Evolutionary conservation across 2,113 vertebrate genomes (phyloP), one percentile per base, ranked within the genome.

Genomic region (Dromaius novaehollandiae): DNA sequence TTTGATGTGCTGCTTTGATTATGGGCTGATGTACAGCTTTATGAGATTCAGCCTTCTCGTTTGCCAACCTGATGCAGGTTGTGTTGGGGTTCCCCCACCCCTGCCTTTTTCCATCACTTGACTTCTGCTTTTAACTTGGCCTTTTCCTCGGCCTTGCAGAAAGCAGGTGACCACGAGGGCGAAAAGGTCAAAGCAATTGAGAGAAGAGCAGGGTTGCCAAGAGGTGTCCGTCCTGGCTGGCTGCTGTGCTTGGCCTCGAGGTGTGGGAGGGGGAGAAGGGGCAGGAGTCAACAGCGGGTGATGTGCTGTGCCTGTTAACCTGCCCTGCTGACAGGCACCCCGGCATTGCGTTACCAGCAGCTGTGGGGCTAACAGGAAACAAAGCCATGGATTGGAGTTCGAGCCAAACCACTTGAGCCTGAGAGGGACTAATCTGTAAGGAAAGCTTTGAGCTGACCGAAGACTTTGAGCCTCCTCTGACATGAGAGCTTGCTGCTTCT

Each of bases 321-420:
- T 50, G 0, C 77, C 0, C 0, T 82, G 74, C 58, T 73, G 77
- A 63, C 51, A 13, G 50, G 89, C 94, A 53, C 63, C 17, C 78
- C 58, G 40, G 66, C 44, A 5, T 86, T 88, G 22, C 79, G 34
- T 38, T 40, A 13, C 20, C 71, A 91, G 85, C 60, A 75, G 75
- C 89, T 91, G 78, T 58, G 76, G 60, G 34, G 58, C 76, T 81
- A 86, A 91, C 50, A 96, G 58, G 85, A 90, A 94, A 82, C 77
- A 92, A 82, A 86, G 34, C 87, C 51, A 28, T 24, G 48, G 61
- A 6, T 93, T 80, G 92, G 61, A 68, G 81, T 76, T 95, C 75
- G 78, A 93, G 82, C 78, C 96, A 87, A 97, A 82, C 83, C 85
- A 75, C 71, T 93, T 83, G 78, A 82, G 87, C 48, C 86, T 77